phyloP scores from a whole-genome alignment of 2,888 invertebrate species.

The Nowickia ferox region DNA sequence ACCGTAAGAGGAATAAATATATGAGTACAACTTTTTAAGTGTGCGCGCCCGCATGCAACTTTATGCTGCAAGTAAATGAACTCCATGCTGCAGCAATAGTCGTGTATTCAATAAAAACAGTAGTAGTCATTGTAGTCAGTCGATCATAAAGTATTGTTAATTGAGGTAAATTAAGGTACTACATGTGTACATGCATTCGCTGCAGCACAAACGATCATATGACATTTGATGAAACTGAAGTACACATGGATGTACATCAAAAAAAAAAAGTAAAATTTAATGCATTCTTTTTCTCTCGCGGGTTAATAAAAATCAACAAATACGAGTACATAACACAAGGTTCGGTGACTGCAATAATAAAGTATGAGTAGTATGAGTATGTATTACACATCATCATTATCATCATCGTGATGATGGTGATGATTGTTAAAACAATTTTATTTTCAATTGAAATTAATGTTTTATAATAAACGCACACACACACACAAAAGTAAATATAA shows the following conservation, averaged over 20 bases:
- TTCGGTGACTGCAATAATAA: constrained; percentile 62
- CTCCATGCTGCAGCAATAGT: constrained; percentile 29
- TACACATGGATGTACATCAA: neutral
- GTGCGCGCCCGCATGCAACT: constrained; percentile 69
- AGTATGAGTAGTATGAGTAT: constrained; percentile 28
- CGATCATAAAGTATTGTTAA: constrained; percentile 76
- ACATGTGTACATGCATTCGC: constrained; percentile 9
- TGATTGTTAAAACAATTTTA: constrained; percentile 26
- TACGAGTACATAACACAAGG: constrained; percentile 64
- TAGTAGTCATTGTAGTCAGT: constrained; percentile 38
- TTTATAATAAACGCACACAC: constrained; percentile 33
- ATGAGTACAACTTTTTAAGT: constrained; percentile 10
- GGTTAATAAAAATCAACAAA: constrained; percentile 56
- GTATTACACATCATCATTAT: constrained; percentile 59
- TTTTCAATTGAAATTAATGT: constrained; percentile 69
- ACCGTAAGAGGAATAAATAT: neutral
- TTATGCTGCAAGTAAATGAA: constrained; percentile 63
- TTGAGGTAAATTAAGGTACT: constrained; percentile 83
- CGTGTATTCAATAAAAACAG: constrained; percentile 8
- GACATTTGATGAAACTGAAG: constrained; percentile 72
- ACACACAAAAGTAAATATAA: neutral
- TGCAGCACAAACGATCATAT: constrained; percentile 75
- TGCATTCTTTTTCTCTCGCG: constrained; percentile 57
- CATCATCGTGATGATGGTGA: constrained; percentile 28
- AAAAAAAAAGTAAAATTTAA: constrained; percentile 58